These are phyloP conservation scores for Pseudorhiza aurosa DNA, from an alignment of 30 jellyfish, hydroid and myxozoan species.

Conservation along the genomic window DNA sequence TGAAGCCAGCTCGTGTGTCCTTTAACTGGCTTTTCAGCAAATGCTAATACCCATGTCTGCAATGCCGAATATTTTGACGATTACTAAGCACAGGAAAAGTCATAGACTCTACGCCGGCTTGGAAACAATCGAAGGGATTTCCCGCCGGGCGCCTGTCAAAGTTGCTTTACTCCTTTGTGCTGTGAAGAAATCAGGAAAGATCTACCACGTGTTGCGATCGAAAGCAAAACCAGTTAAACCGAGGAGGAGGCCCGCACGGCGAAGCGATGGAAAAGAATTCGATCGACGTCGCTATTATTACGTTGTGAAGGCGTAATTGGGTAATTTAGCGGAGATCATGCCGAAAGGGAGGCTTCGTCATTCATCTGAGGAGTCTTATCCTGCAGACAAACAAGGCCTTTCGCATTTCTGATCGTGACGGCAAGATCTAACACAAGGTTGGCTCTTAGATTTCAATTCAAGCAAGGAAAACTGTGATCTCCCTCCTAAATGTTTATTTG, in stretches of 20 bases:
- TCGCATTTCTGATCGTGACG: constrained; percentile 44
- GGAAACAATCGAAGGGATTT: background rate
- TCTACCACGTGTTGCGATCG: background rate
- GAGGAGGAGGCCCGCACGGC: background rate
- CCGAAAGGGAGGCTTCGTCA: constrained; percentile 46
- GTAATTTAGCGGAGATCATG: too few relatives aligned
- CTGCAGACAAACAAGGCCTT: constrained; percentile 27
- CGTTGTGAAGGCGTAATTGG: too few relatives aligned
- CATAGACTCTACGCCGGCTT: background rate
- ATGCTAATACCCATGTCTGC: background rate
- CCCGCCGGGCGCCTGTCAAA: constrained; percentile 8
- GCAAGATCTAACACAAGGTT: constrained; percentile 42
- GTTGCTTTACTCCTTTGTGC: background rate
- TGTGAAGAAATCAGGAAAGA: background rate
- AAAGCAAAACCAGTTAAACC: background rate
- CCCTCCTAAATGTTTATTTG: constrained; percentile 60
- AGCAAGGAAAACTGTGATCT: constrained; percentile 41
- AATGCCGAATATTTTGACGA: constrained; percentile 1
- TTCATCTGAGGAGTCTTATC: constrained; percentile 41
- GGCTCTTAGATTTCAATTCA: constrained; percentile 36
- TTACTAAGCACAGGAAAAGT: background rate
- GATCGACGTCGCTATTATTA: too few relatives aligned
- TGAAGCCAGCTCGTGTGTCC: constrained; percentile 10
- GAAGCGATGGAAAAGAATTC: too few relatives aligned
- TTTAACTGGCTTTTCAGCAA: constrained; percentile 8